These are phyloP conservation scores for Neuroterus valhalla DNA, from an alignment of 1,140 invertebrate genomes.

Conservation along the genomic window DNA sequence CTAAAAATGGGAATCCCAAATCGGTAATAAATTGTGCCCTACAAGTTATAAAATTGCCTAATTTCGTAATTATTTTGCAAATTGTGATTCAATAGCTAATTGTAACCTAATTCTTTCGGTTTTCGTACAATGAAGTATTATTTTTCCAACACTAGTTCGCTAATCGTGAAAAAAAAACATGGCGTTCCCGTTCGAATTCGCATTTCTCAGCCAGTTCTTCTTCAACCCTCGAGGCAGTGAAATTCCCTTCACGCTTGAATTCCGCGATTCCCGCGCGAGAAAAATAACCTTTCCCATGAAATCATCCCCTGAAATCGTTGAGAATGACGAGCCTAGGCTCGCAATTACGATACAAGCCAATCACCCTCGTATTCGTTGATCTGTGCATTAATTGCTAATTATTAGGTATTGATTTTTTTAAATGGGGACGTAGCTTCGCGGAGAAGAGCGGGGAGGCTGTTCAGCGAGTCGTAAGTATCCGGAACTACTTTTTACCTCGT, in stretches of 20 bases:
- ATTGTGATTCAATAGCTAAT: too few relatives aligned
- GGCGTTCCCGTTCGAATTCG: background rate
- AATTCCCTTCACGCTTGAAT: background rate
- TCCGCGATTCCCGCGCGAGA: background rate
- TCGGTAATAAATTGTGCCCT: too few relatives aligned
- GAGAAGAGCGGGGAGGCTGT: conserved; percentile 47
- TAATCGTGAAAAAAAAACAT: too few relatives aligned
- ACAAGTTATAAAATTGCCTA: too few relatives aligned
- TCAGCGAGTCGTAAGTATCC: conserved; percentile 52
- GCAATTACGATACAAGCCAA: conserved; percentile 15
- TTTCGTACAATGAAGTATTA: too few relatives aligned
- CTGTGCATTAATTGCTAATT: conserved; percentile 72
- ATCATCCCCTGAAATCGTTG: background rate
- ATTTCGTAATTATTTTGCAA: too few relatives aligned
- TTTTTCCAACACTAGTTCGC: too few relatives aligned
- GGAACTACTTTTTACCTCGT: conserved; percentile 57
- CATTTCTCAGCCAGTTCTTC: background rate
- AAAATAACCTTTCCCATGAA: background rate
- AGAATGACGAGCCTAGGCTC: conserved; percentile 8
- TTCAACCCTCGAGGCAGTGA: background rate
- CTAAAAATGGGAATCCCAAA: too few relatives aligned
- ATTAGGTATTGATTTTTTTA: conserved; percentile 75
- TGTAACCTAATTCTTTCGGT: too few relatives aligned
- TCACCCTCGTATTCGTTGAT: conserved; percentile 32
- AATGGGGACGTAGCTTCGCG: conserved; percentile 62